A percentile compares a stretch with the other conserved stretches of the same genome.
Conservation (phyloP, 2,113 vertebrate genomes). For the Leucopternis melanops region DNA sequence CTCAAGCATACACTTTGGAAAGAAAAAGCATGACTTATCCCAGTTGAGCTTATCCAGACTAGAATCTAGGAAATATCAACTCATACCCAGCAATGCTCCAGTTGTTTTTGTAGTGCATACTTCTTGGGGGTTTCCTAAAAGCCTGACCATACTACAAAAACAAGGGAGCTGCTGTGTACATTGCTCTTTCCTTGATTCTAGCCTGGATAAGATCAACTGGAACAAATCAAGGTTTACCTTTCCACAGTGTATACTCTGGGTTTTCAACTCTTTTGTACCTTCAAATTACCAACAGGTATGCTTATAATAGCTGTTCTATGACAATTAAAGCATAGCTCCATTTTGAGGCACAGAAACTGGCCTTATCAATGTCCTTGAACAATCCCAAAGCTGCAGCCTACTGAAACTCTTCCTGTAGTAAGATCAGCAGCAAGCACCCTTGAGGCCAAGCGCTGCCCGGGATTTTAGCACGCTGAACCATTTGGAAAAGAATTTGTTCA, state of each 20-base stretch:
- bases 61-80: conserved; percentile 51
- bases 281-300: neutral
- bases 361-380: neutral
- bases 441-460: neutral
- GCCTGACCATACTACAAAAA: conserved; percentile 51
- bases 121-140: conserved; percentile 59
- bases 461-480: neutral
- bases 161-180: conserved; percentile 31
- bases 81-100: neutral
- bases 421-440: neutral
- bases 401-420: neutral
- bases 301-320: neutral
- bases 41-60: conserved; percentile 46
- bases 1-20: neutral
- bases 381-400: neutral
- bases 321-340: neutral
- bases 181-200: conserved; percentile 11
- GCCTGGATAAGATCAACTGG: conserved; percentile 42
- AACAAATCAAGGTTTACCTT: conserved; percentile 35
- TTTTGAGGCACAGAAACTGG: neutral
- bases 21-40: conserved; percentile 4
- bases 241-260: neutral
- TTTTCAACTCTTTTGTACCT: neutral
- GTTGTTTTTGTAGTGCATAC: conserved; percentile 46
- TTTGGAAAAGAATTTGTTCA: neutral